These are phyloP conservation scores for Corythaeola cristata DNA, from an alignment of 2,113 vertebrate species.

Conservation along the genomic window DNA sequence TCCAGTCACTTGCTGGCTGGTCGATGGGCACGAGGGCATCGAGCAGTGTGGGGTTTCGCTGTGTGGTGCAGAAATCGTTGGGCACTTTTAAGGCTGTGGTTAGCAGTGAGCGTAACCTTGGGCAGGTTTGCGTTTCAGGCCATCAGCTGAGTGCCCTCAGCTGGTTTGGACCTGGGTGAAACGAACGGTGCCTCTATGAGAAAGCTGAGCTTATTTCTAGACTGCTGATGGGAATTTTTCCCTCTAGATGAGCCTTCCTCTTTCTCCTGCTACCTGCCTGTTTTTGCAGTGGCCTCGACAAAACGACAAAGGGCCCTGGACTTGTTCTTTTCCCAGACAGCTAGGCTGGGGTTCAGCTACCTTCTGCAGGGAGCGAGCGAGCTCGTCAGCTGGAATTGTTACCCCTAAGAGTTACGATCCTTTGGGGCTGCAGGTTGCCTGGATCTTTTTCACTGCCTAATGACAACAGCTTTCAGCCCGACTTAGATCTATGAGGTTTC, in stretches of 20 bases:
- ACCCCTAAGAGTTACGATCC: not conserved
- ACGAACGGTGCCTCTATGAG: not conserved
- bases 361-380: not conserved
- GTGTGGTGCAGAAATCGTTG: too few relatives aligned
- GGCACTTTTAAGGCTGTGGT: rapidly evolving
- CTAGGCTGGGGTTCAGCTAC: not conserved
- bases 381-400: not conserved
- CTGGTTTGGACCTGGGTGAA: not conserved
- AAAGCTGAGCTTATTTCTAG: not conserved
- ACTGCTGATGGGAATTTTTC: not conserved
- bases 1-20: not conserved
- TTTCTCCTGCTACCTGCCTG: not conserved
- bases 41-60: not conserved
- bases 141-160: not conserved
- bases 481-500: not conserved
- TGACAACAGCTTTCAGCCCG: not conserved
- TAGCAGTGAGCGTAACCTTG: rapidly evolving
- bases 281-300: not conserved
- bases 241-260: not conserved
- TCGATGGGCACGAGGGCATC: not conserved
- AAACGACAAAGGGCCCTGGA: not conserved
- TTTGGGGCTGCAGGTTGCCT: not conserved
- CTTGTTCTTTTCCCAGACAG: not conserved
- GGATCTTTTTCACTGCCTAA: not conserved
- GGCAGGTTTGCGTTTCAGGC: not conserved